phyloP scores from a whole-genome alignment of 2,888 invertebrate genomes.

The Odontocolon sp. region DNA sequence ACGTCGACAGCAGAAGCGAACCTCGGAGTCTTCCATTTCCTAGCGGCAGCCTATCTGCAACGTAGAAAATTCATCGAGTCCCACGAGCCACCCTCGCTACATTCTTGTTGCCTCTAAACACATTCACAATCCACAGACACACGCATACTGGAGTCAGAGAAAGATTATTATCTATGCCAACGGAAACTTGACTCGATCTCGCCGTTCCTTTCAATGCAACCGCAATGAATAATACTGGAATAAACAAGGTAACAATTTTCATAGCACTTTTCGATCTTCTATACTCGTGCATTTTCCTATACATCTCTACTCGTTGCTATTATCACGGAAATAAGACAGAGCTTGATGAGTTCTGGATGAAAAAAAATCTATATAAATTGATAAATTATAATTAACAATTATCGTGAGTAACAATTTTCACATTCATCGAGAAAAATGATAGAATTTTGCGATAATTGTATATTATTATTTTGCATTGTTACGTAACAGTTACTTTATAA shows the following conservation, averaged over 20 bases:
- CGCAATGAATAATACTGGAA: conserved; percentile 57
- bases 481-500: too few relatives aligned
- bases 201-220: conserved; percentile 58
- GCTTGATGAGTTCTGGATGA: background rate
- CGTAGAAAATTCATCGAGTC: conserved; percentile 62
- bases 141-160: conserved; percentile 17
- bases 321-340: background rate
- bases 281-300: background rate
- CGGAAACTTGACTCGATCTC: conserved; percentile 62
- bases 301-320: too few relatives aligned
- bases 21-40: conserved; percentile 55
- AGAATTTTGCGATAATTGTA: too few relatives aligned
- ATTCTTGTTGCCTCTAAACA: conserved; percentile 54
- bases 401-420: too few relatives aligned
- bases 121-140: conserved; percentile 10
- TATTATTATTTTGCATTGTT: too few relatives aligned
- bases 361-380: background rate
- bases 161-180: conserved; percentile 60
- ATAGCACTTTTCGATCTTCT: conserved; percentile 15
- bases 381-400: too few relatives aligned
- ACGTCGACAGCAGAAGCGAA: conserved; percentile 26
- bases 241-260: conserved; percentile 52
- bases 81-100: conserved; percentile 60
- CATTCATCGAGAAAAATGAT: too few relatives aligned
- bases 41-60: conserved; percentile 50